Base-by-base conservation (phyloP, 2,888 invertebrate genomes). In the Ditula angustiorana region DNA sequence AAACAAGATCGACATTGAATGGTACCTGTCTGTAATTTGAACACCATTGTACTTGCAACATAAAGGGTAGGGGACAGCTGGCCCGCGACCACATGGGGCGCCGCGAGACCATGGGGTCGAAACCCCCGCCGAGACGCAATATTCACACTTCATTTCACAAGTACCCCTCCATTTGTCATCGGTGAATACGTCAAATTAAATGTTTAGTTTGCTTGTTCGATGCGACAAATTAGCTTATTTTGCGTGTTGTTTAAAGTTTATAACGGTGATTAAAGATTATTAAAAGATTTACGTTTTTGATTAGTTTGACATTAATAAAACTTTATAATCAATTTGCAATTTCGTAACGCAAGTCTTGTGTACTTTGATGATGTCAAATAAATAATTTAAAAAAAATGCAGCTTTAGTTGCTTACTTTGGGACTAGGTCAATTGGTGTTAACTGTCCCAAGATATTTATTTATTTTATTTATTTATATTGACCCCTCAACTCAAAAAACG, bases 71-170 rank as follows among this genome's bases (percentile, higher is more conserved):
- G 65, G 80, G 82, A 78, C 90, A 88, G 88, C 87, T 89, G 89
- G 82, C 67, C 61, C 66, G 61, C 82, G 83, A 81, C 74, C 80
- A 72, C 74, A 64, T 63, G 64, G 71, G 71, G 58, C 71, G 72
- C 74, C 74, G 61, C 67, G 65, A 74, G 74, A 74, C 71, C 64
- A 68, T 67, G 66, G 75, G 76, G 74, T 70, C 19, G 19, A 50
- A 33, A 44, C 49, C 77, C 92, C 92, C 88, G 87, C 78, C 63
- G 90, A 84, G 90, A 85, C 74, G 74, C 90, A 91, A 92, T 92
- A 92, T 91, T 92, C 92, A 92, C 92, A 92, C 92, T 90, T 92
- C 92, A 91, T 91, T 92, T 90, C 86, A 88, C 91, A 84, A 83
- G 80, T 77, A 78, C 81, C 83, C 88, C 83, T 85, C 78, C 84